Evolutionary conservation across 2,888 invertebrate species (phyloP).

Genomic region (Tipula helvola): DNA sequence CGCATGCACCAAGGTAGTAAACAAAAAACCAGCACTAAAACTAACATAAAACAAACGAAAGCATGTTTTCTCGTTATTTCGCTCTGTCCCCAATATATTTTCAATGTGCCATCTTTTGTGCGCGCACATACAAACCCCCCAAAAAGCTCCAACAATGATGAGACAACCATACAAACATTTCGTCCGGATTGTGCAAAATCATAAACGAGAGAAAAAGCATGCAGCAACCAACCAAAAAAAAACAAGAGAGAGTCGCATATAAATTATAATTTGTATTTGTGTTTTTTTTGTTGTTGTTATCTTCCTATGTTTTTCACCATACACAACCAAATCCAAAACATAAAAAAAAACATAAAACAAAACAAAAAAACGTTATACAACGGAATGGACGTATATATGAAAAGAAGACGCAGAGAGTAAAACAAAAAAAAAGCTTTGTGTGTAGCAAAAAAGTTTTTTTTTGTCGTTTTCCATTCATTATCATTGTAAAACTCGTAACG

Average conservation of each 20-base stretch:
- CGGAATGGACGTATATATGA: neutral
- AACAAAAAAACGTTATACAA: neutral
- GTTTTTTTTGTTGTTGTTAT: neutral
- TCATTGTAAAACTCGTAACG: conserved; percentile 9
- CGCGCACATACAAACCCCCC: neutral
- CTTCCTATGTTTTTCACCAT: neutral
- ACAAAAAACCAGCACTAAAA: neutral
- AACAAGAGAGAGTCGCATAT: neutral
- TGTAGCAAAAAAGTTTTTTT: neutral
- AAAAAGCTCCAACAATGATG: neutral
- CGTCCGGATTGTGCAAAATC: neutral
- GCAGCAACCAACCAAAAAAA: neutral
- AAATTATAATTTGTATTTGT: neutral
- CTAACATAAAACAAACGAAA: neutral
- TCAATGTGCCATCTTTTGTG: neutral
- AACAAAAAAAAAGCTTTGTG: neutral
- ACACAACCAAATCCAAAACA: neutral
- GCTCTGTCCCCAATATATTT: neutral
- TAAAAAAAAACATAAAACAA: neutral
- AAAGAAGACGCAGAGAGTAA: neutral
- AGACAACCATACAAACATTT: neutral
- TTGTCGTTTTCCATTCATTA: conserved; percentile 8
- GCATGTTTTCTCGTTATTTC: neutral
- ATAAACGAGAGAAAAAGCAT: neutral
- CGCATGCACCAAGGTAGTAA: neutral